Evolutionary conservation across 2,888 invertebrate genomes (phyloP).

Genomic region (Ashinkailepas kermadecensis): DNA sequence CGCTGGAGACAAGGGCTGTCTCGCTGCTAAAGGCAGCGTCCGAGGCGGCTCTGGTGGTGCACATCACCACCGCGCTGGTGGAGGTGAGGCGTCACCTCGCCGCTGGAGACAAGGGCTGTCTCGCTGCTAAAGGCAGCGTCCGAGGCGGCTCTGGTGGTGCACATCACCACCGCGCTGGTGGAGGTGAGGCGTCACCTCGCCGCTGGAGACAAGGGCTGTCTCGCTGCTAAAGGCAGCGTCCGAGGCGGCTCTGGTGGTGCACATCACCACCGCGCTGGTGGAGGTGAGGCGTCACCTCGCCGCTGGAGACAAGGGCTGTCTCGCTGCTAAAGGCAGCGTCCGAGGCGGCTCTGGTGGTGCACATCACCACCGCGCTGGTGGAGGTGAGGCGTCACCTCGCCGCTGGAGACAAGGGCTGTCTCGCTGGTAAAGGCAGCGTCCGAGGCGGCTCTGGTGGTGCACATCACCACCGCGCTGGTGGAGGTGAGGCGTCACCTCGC

Average conservation of each 20-base stretch:
- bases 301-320: no score
- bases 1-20: no score
- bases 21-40: constrained; percentile 39
- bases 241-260: constrained; percentile 35
- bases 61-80: background rate
- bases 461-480: background rate
- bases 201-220: no score
- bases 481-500: background rate
- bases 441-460: constrained; percentile 35
- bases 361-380: background rate
- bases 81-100: background rate
- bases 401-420: no score
- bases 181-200: background rate
- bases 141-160: constrained; percentile 35
- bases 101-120: no score
- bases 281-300: background rate
- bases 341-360: constrained; percentile 35
- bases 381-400: background rate
- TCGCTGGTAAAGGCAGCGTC: constrained; percentile 39
- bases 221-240: constrained; percentile 39
- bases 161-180: background rate
- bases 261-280: background rate
- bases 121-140: constrained; percentile 39
- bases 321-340: constrained; percentile 39
- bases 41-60: constrained; percentile 35